Evolutionary conservation across 1,140 invertebrate genomes (phyloP), one percentile per base, ranked within the genome.

Genomic region (Pantala flavescens): DNA sequence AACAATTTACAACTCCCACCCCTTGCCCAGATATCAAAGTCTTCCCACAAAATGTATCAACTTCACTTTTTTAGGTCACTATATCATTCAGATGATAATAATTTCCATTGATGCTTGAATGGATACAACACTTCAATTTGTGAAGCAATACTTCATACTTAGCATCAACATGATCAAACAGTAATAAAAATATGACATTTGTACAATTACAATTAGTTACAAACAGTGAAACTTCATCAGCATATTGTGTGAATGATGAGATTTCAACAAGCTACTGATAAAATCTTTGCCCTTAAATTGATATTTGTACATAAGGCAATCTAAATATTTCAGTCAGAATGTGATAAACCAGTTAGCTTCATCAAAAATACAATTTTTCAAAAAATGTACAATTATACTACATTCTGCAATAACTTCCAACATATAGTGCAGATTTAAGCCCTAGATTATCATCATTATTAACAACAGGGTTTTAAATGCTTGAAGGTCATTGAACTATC

Each of bases 151-250:
- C 14, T 19, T 19, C 14, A 7, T 3, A 63, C 12, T 63, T 14
- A 63, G n/a, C 49, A 19, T 63, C n/a, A 63, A 16, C n/a, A 63
- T 21, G 14, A 21, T 63, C 49, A 63, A 63, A 63, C 14, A 21
- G 49, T 63, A 63, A 63, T 63, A 63, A 63, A 63, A 63, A 63
- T 63, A 63, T 63, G 49, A 63, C 49, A 63, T 63, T 63, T 63
- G 49, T 63, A 63, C 49, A 63, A 63, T 63, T 63, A 21, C n/a
- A 21, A 63, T 63, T 63, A 16, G 49, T 63, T 63, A 63, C 49
- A 63, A 16, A 19, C 49, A 63, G 49, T 63, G 49, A 63, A 63
- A 63, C 49, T 63, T 63, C 49, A 19, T 63, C n/a, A 63, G 49
- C 49, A 63, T 63, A 14, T 63, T 19, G n/a, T 19, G 49, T 63